Evolutionary conservation across 2,113 vertebrate genomes (phyloP).

Genomic region (Cyprinus carpio): DNA sequence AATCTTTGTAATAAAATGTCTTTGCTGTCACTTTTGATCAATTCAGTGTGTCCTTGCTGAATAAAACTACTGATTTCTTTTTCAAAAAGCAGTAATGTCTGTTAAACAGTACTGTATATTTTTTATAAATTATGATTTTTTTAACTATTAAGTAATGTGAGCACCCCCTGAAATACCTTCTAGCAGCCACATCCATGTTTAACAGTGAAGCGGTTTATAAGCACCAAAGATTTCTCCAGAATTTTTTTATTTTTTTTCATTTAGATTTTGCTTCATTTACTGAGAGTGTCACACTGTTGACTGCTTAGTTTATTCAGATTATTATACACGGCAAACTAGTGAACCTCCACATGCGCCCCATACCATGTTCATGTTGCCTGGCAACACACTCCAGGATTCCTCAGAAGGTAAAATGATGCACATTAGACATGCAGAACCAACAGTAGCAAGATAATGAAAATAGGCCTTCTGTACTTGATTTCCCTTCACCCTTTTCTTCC

Average conservation of each 20-base stretch:
- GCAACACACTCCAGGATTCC: slow-evolving; percentile 70
- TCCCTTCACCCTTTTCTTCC: slow-evolving; percentile 66
- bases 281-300: slow-evolving; percentile 19
- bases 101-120: too few species aligned
- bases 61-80: too few species aligned
- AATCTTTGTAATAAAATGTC: too few species aligned
- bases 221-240: slow-evolving; percentile 2
- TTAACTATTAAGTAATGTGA: not conserved
- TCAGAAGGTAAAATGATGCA: slow-evolving; percentile 65
- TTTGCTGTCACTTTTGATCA: too few species aligned
- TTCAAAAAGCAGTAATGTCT: too few species aligned
- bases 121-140: not conserved
- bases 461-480: slow-evolving; percentile 64
- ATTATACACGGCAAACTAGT: slow-evolving; percentile 53
- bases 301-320: slow-evolving; percentile 34
- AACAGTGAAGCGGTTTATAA: not conserved
- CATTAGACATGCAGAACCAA: slow-evolving; percentile 59
- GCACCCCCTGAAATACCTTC: not conserved
- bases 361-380: slow-evolving; percentile 72
- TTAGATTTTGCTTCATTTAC: too few species aligned
- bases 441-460: slow-evolving; percentile 67
- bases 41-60: too few species aligned
- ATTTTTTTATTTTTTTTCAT: too few species aligned
- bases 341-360: slow-evolving; percentile 64
- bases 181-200: not conserved